Evolutionary conservation across 2,113 vertebrate species (phyloP), one percentile per base, ranked within the genome.

Genomic region (Platichthys stellatus): DNA sequence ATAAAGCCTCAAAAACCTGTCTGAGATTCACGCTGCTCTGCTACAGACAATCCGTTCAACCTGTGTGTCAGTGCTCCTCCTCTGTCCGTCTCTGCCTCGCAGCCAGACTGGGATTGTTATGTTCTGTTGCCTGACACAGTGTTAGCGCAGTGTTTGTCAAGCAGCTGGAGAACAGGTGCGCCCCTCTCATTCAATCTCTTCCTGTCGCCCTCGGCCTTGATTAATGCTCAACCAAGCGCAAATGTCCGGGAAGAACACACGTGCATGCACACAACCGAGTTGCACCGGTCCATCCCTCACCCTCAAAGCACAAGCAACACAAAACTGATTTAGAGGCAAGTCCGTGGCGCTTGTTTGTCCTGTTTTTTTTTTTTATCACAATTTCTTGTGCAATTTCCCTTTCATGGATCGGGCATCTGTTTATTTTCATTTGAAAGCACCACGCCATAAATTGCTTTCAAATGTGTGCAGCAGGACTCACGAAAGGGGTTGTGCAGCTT

Each of bases 401-500:
- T 15, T n/a, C 2, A 24, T 10, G 47, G 47, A 21, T 4, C 3
- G 4, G 13, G 51, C 6, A n/a, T 53, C 51, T 21, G 10, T 47
- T 40, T 54, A 8, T 21, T 58, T 60, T 23, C 65, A 69, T 60
- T 20, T 17, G 47, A n/a, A 57, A 3, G 6, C 57, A 61, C 28
- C 9, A 20, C 13, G 24, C 2, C 28, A 23, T 47, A 20, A 56
- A 63, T n/a, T 45, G 28, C 53, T 20, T 8, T 63, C 11, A 56
- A 14, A 23, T 54, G 71, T 12, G 20, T 21, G 38, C n/a, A 5
- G 15, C 4, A 56, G 1, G 18, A 96, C 97, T 98, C 93, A 98
- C 97, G 97, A 69, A 97, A 96, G 24, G 96, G 95, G 72, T 97
- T 98, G 84, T 93, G 84, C 0, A 82, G 92, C 81, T 96, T 98